A percentile compares a stretch with the other conserved stretches of the same genome.
Conservation (phyloP, 2,113 vertebrate genomes). For the Apaloderma vittatum region DNA sequence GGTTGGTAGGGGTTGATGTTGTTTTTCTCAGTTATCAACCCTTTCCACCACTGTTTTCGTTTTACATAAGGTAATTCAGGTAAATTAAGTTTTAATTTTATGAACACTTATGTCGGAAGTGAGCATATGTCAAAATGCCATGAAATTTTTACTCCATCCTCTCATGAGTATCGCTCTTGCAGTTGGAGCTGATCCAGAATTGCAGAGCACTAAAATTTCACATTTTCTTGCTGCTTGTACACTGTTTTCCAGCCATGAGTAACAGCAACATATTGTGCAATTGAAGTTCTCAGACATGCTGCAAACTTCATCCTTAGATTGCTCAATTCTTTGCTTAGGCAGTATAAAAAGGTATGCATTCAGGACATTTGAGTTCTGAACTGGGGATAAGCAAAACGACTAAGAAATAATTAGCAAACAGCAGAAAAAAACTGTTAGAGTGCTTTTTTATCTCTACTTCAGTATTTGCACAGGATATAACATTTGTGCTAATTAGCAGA, state of each 20-base stretch:
- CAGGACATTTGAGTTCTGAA: background rate
- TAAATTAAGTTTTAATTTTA: background rate
- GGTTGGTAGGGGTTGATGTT: background rate
- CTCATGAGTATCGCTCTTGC: background rate
- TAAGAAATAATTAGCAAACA: background rate
- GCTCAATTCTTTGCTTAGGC: background rate
- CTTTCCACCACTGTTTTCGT: background rate
- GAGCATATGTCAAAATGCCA: background rate
- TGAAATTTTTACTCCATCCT: background rate
- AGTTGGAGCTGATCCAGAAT: background rate
- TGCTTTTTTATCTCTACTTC: background rate
- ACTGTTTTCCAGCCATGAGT: background rate
- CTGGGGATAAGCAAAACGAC: background rate
- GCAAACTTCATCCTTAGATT: slow-evolving; percentile 15
- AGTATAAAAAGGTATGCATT: background rate
- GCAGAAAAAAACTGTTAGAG: background rate
- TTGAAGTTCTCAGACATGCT: background rate
- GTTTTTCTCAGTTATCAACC: background rate
- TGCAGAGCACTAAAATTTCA: background rate
- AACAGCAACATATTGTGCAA: background rate
- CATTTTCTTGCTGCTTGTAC: background rate
- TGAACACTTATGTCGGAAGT: background rate
- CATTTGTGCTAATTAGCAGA: background rate
- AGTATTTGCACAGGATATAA: background rate
- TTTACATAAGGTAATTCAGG: background rate